Evolutionary conservation across 2,113 vertebrate genomes (phyloP).

Genomic region (Pitta sordida): DNA sequence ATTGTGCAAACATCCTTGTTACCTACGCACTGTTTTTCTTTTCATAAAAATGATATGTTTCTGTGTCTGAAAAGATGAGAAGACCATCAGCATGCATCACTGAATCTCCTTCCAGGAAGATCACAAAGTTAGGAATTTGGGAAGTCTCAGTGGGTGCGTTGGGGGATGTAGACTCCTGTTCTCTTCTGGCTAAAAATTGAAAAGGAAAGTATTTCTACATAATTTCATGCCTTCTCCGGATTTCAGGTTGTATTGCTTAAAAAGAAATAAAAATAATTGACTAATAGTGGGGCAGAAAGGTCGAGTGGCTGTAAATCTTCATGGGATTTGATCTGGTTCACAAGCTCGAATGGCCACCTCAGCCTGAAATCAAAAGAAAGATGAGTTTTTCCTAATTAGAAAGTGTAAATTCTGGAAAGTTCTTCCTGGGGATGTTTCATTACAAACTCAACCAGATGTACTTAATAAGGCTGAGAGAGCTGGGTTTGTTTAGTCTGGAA

Average conservation of each 20-base stretch:
- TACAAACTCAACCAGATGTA: background rate
- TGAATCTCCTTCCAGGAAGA: background rate
- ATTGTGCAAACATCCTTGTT: background rate
- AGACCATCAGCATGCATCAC: background rate
- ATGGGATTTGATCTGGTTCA: background rate
- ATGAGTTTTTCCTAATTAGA: background rate
- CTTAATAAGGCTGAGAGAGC: background rate
- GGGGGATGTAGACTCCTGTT: background rate
- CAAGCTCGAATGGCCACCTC: background rate
- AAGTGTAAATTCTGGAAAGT: background rate
- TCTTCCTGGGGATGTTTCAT: background rate
- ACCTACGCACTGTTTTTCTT: accelerated
- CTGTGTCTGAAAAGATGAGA: background rate
- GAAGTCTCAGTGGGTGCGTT: background rate
- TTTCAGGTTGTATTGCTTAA: background rate
- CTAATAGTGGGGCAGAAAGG: accelerated
- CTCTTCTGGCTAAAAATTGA: background rate
- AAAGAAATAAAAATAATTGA: background rate
- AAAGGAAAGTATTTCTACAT: background rate
- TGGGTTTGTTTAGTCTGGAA: background rate
- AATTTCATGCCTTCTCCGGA: background rate
- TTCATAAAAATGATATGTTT: background rate
- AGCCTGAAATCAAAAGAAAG: background rate
- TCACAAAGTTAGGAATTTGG: background rate
- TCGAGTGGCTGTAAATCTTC: background rate